Base-by-base conservation (phyloP, 2,797 vertebrate genomes). In the Leptoclinus maculatus region DNA sequence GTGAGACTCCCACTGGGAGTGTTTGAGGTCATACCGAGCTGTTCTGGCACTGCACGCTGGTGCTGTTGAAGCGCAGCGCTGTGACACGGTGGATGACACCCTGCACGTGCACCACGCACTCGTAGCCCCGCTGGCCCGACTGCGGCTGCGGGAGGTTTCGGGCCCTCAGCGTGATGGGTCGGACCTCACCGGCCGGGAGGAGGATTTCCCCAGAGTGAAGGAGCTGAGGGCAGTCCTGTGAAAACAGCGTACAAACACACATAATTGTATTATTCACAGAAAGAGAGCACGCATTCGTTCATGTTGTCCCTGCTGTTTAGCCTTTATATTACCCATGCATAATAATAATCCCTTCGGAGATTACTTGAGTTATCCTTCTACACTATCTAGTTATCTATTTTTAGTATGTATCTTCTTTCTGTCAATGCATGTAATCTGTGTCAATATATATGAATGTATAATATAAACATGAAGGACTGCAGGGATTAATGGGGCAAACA, bases 21-120 rank as follows among this genome's bases (percentile, higher is more conserved):
- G 85, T 88, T 80, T 80, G 74, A 82, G 83, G 57, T 82, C 96
- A 93, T 95, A 99, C 98, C 94, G 97, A 98, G 92, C 97, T 98
- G 95, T 99, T 99, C 94, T 99, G 98, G 92, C 98, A 99, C 93
- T 99, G 98, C 84, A 99, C 97, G 1, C 97, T 99, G 94, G 98
- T 98, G 95, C 98, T 99, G 95, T 99, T 99, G 95, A 99, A 99
- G 88, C 98, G 97, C 83, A 99, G 95, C 25, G 98, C 98, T 0
- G 97, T 97, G 82, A 99, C 97, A 0, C 97, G 95, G 87, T 98
- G 96, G 67, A 95, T 60, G 16, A 94, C 83, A 0, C 97, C 97
- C 90, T 98, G 97, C 88, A 99, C 96, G 74, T 90, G 95, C 74
- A 99, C 95, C 74, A 97, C 96, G 0, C 98, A 99, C 93, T 99